These are phyloP conservation scores for Oryzaephilus surinamensis DNA, from an alignment of 1,140 invertebrate species.

Conservation along the genomic window DNA sequence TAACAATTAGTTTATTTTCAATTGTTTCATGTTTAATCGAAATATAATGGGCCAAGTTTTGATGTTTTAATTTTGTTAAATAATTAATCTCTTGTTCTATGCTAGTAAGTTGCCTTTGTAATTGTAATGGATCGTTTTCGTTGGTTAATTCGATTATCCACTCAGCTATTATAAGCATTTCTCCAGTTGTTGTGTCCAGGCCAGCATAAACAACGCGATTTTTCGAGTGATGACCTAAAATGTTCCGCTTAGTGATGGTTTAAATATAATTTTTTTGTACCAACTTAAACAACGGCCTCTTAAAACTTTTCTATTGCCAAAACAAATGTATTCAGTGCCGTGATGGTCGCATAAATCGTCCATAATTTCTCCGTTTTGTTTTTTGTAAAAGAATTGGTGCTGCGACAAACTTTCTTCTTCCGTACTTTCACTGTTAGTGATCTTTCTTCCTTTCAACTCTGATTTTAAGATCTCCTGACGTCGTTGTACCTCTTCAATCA, in stretches of 20 bases:
- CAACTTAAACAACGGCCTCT: too few relatives aligned
- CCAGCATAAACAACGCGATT: conserved; percentile 59
- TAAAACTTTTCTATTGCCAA: neutral
- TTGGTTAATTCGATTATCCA: conserved; percentile 42
- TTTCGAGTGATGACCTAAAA: conserved; percentile 48
- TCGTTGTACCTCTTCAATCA: conserved; percentile 58
- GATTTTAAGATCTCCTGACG: conserved; percentile 54
- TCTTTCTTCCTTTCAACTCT: too few relatives aligned
- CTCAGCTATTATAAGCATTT: conserved; percentile 56
- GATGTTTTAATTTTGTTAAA: conserved; percentile 55
- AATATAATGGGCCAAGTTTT: conserved; percentile 61
- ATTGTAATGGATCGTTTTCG: conserved; percentile 32
- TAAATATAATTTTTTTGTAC: conserved; percentile 3
- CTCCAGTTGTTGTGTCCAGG: conserved; percentile 54
- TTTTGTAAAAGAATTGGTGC: conserved; percentile 23
- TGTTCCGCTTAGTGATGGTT: conserved; percentile 28
- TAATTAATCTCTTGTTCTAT: conserved; percentile 64
- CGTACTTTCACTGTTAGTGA: too few relatives aligned
- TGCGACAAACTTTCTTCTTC: conserved; percentile 11
- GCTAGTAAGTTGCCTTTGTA: conserved; percentile 46
- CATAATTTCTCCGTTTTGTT: conserved; percentile 18
- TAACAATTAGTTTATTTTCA: conserved; percentile 45
- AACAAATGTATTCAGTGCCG: neutral
- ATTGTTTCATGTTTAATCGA: conserved; percentile 52
- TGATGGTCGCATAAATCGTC: too few relatives aligned